Conservation (phyloP, 30 jellyfish, hydroid and myxozoan genomes). For the Pseudorhiza aurosa region DNA sequence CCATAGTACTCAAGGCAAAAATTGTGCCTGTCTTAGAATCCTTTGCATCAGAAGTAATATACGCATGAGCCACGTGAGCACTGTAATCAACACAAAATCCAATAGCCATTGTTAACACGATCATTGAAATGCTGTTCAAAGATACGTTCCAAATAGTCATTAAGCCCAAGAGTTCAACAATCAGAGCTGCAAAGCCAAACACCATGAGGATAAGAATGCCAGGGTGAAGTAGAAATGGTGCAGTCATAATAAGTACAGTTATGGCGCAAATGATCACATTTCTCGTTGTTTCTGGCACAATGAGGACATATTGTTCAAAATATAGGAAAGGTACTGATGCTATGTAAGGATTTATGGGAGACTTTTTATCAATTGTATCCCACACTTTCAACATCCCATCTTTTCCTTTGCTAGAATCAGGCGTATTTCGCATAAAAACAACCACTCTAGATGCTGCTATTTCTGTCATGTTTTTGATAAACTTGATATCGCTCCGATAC, state of each 20-base stretch:
- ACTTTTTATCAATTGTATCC: constrained; percentile 10
- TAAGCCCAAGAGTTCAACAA: constrained; percentile 76
- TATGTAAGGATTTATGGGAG: not conserved
- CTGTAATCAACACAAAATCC: constrained; percentile 78
- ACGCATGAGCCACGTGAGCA: constrained; percentile 73
- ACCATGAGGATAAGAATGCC: constrained; percentile 66
- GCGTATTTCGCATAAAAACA: constrained; percentile 12
- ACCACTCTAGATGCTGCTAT: constrained; percentile 15
- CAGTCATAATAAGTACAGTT: constrained; percentile 67
- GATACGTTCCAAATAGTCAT: constrained; percentile 62
- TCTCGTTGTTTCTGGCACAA: constrained; percentile 53
- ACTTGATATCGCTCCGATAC: constrained; percentile 5
- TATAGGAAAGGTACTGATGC: constrained; percentile 25
- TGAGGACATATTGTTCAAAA: constrained; percentile 63
- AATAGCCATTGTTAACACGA: constrained; percentile 51
- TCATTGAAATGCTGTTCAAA: constrained; percentile 62
- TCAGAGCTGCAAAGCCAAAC: constrained; percentile 58
- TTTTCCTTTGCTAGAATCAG: constrained; percentile 5
- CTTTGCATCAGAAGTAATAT: constrained; percentile 40
- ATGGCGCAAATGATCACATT: constrained; percentile 62
- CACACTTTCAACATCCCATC: constrained; percentile 23
- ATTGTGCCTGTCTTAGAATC: constrained; percentile 16
- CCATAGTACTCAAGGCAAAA: constrained; percentile 22
- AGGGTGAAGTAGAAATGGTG: constrained; percentile 76
- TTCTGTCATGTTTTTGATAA: not conserved